These are phyloP conservation scores for Arrhopalites spinosus DNA, from an alignment of 2,888 invertebrate genomes.

Conservation along the genomic window DNA sequence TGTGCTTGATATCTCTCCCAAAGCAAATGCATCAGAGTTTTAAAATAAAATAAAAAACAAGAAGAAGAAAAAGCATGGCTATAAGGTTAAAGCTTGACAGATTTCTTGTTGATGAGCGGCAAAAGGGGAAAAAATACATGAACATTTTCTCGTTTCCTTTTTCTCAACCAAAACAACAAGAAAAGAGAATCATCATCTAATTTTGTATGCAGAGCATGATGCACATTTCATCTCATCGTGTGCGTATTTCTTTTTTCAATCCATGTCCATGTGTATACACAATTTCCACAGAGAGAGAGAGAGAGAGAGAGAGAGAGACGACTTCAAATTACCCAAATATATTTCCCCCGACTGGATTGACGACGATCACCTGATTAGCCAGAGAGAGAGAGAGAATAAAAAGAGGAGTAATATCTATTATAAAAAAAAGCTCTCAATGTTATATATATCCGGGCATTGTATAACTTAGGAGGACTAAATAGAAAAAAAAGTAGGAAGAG, in stretches of 20 bases:
- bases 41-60: too few relatives aligned
- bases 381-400: neutral
- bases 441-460: too few relatives aligned
- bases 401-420: neutral
- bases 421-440: too few relatives aligned
- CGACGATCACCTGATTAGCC: neutral
- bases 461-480: too few relatives aligned
- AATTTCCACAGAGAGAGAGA: too few relatives aligned
- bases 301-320: neutral
- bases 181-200: constrained; percentile 24
- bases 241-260: neutral
- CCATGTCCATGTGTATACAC: too few relatives aligned
- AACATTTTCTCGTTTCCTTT: constrained; percentile 30
- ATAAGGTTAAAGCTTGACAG: constrained; percentile 34
- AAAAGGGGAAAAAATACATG: constrained; percentile 21
- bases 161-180: constrained; percentile 8
- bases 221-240: constrained; percentile 13
- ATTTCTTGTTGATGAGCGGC: constrained; percentile 42
- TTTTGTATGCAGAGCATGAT: constrained; percentile 33
- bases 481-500: constrained; percentile 1
- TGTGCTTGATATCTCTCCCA: neutral
- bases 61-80: too few relatives aligned
- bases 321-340: constrained; percentile 12
- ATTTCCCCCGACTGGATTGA: neutral
- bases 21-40: too few relatives aligned